These are phyloP conservation scores for Malacosoma neustria DNA, from an alignment of 2,888 invertebrate genomes.

Conservation along the genomic window DNA sequence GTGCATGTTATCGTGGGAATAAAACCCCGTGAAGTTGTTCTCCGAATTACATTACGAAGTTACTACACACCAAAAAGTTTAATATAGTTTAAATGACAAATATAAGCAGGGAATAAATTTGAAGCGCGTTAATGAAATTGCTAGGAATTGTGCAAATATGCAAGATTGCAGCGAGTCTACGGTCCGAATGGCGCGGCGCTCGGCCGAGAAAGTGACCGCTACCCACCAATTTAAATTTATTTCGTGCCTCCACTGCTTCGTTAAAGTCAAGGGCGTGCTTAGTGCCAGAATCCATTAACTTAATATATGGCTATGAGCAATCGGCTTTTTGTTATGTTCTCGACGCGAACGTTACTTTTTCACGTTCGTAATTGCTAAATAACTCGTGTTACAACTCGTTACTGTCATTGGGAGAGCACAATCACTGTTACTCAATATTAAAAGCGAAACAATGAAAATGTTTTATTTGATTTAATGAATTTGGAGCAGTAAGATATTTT, in stretches of 20 bases:
- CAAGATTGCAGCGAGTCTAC: neutral
- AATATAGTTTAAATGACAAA: no score
- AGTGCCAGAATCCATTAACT: constrained; percentile 48
- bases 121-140: neutral
- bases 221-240: constrained; percentile 55
- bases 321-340: constrained; percentile 46
- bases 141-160: neutral
- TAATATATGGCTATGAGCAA: constrained; percentile 54
- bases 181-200: neutral
- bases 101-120: neutral
- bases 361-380: constrained; percentile 42
- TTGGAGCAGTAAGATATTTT: constrained; percentile 5
- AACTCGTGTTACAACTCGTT: constrained; percentile 37
- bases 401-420: constrained; percentile 24
- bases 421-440: constrained; percentile 20
- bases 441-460: constrained; percentile 6
- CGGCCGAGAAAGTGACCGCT: constrained; percentile 7
- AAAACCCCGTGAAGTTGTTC: no score
- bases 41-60: no score
- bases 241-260: constrained; percentile 45
- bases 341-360: constrained; percentile 28
- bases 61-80: no score
- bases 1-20: no score
- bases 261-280: constrained; percentile 56
- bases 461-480: constrained; percentile 2